Conservation (phyloP, 2,888 invertebrate species). For the Parelbella ahira region DNA sequence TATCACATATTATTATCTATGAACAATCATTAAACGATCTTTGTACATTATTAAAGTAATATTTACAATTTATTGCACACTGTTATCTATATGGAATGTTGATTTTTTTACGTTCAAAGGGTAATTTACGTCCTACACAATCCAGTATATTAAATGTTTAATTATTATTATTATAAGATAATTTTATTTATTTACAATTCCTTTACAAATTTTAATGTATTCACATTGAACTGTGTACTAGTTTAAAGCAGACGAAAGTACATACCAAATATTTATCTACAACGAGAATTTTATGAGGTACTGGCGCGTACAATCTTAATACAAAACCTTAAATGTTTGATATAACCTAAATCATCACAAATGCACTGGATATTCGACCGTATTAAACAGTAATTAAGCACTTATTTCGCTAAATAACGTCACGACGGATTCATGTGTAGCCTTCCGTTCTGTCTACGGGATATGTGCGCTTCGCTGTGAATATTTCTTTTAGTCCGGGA, state of each 20-base stretch:
- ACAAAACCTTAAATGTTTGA: slow-evolving; percentile 50
- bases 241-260: slow-evolving; percentile 19
- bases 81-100: slow-evolving; percentile 72
- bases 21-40: slow-evolving; percentile 32
- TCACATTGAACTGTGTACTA: neutral
- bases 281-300: slow-evolving; percentile 48
- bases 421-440: slow-evolving; percentile 55
- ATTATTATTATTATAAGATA: slow-evolving; percentile 5
- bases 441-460: slow-evolving; percentile 57
- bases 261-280: slow-evolving; percentile 19
- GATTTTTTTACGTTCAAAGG: slow-evolving; percentile 38
- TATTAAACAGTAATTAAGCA: slow-evolving; percentile 28
- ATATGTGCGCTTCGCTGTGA: slow-evolving; percentile 85
- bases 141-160: slow-evolving; percentile 1
- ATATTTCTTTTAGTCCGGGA: slow-evolving; percentile 88
- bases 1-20: slow-evolving; percentile 3
- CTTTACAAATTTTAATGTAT: slow-evolving; percentile 13
- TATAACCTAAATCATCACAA: slow-evolving; percentile 70
- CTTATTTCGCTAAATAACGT: slow-evolving; percentile 41
- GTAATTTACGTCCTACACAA: no score
- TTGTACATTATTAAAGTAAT: slow-evolving; percentile 42
- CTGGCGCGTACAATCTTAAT: slow-evolving; percentile 40
- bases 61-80: slow-evolving; percentile 60
- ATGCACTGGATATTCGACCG: slow-evolving; percentile 53
- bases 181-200: slow-evolving; percentile 21